Evolutionary conservation across 30 jellyfish, hydroid and myxozoan species (phyloP).

Genomic region (Aurelia coerulea): DNA sequence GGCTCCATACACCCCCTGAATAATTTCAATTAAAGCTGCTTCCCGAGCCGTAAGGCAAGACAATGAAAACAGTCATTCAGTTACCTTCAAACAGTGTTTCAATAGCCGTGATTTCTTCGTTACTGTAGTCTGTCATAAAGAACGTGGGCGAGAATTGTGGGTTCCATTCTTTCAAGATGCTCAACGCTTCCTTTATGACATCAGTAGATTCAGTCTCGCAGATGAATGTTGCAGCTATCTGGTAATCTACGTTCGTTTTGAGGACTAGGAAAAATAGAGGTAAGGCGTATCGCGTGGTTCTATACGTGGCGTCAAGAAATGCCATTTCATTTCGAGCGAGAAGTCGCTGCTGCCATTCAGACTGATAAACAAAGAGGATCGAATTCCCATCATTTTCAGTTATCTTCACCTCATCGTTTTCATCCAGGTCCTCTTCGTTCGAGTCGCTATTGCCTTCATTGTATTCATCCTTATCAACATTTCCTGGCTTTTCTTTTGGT

Average conservation of each 20-base stretch:
- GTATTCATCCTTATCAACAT: neutral
- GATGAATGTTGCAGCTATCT: neutral
- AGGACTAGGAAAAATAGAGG: neutral
- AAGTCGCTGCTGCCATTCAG: neutral
- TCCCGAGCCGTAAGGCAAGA: too few relatives aligned
- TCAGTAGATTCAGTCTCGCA: neutral
- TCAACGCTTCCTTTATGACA: neutral
- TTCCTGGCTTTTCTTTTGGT: neutral
- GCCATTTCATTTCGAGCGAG: conserved; percentile 1
- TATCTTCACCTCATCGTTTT: neutral
- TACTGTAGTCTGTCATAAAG: neutral
- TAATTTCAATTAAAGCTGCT: too few relatives aligned
- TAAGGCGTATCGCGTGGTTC: too few relatives aligned
- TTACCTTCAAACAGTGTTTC: too few relatives aligned
- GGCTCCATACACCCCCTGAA: too few relatives aligned
- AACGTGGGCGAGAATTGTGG: neutral
- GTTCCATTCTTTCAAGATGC: neutral
- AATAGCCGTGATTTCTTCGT: too few relatives aligned
- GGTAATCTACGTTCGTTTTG: neutral
- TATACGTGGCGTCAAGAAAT: neutral
- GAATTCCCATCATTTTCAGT: neutral
- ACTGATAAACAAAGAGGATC: neutral
- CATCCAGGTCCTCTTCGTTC: neutral
- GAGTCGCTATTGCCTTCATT: neutral
- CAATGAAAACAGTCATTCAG: too few relatives aligned